Conservation (phyloP, 2,113 vertebrate genomes). For the Leucopternis melanops region DNA sequence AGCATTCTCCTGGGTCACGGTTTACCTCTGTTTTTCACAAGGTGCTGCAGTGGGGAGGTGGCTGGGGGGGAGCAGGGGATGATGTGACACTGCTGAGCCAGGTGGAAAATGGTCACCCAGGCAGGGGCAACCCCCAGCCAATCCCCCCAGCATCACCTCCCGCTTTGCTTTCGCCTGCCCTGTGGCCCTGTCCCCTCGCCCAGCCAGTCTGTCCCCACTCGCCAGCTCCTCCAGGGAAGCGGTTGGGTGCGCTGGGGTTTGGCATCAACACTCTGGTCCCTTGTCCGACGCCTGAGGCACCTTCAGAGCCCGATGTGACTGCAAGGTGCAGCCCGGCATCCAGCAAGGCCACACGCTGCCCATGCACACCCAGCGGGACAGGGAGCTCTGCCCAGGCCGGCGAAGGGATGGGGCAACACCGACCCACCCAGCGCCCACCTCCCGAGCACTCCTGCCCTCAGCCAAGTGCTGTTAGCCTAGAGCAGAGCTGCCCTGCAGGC, state of each 20-base stretch:
- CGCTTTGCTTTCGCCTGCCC: fast-evolving
- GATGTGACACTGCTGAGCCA: neutral
- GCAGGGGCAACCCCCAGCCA: neutral
- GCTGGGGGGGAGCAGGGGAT: neutral
- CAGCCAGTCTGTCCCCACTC: fast-evolving
- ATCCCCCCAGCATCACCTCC: neutral
- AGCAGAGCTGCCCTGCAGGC: neutral
- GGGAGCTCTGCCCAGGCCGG: fast-evolving
- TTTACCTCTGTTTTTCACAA: neutral
- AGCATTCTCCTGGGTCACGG: neutral
- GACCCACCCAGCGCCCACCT: neutral
- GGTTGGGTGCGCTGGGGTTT: neutral
- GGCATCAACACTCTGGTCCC: neutral
- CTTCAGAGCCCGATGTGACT: fast-evolving
- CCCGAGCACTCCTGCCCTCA: neutral
- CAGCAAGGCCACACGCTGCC: fast-evolving
- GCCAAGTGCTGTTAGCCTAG: fast-evolving
- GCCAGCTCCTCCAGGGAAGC: neutral
- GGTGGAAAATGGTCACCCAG: neutral
- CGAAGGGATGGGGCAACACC: fast-evolving
- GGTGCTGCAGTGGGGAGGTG: neutral
- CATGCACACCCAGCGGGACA: fast-evolving
- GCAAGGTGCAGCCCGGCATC: neutral
- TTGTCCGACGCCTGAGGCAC: fast-evolving
- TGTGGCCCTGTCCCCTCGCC: fast-evolving